Percentiles rank a stretch among this genome's conserved stretches.
Evolutionary conservation across 2,113 vertebrate genomes (phyloP).

Genomic region (Gobiocypris rarus): DNA sequence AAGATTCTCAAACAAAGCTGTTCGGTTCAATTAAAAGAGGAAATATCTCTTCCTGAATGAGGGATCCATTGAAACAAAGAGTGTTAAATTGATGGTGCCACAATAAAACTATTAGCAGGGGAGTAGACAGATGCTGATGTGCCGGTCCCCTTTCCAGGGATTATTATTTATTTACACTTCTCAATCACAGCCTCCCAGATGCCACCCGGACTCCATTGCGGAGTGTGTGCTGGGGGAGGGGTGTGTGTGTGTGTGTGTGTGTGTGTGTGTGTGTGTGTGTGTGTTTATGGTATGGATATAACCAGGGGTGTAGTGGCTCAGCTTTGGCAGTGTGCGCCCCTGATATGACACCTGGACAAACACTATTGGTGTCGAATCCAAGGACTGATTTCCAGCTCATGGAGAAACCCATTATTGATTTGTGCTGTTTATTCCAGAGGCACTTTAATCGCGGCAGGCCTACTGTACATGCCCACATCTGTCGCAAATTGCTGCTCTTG

Average conservation of each 20-base stretch:
- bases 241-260: slow-evolving; percentile 35
- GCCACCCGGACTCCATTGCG: slow-evolving; percentile 77
- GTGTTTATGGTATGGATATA: slow-evolving; percentile 25
- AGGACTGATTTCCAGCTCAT: slow-evolving; percentile 36
- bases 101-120: slow-evolving; percentile 84
- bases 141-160: slow-evolving; percentile 83
- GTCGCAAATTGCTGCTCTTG: slow-evolving; percentile 78
- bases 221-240: slow-evolving; percentile 54
- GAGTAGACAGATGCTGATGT: slow-evolving; percentile 84
- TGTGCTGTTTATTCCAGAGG: slow-evolving; percentile 52
- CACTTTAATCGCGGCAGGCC: slow-evolving; percentile 71
- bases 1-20: slow-evolving; percentile 77
- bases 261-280: slow-evolving; percentile 30
- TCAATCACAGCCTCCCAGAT: slow-evolving; percentile 83
- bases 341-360: slow-evolving; percentile 46
- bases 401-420: slow-evolving; percentile 44
- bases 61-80: slow-evolving; percentile 76
- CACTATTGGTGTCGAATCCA: slow-evolving; percentile 14
- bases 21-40: slow-evolving; percentile 77
- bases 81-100: slow-evolving; percentile 81
- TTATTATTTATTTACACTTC: slow-evolving; percentile 87
- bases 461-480: slow-evolving; percentile 70
- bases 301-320: slow-evolving; percentile 15
- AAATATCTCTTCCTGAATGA: slow-evolving; percentile 72
- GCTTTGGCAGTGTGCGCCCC: slow-evolving; percentile 30